Conservation (phyloP, 2,113 vertebrate genomes). For the Python bivittatus region DNA sequence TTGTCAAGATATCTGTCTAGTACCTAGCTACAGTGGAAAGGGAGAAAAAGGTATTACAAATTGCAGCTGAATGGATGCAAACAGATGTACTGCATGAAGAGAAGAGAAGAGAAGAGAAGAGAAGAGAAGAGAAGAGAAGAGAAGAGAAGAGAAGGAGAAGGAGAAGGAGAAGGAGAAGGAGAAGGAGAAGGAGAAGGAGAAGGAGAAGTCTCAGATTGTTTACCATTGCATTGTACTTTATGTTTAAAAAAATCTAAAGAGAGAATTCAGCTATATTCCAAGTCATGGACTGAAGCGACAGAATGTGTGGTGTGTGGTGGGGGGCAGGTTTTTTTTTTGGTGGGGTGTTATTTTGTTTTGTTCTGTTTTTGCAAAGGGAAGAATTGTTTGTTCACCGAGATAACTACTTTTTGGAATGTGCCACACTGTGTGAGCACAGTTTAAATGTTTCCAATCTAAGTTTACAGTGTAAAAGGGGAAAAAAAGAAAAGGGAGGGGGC, state of each 20-base stretch:
- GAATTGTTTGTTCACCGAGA: slow-evolving; percentile 46
- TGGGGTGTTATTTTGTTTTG: too few species aligned
- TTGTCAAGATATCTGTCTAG: fast-evolving
- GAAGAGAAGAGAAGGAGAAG: neutral
- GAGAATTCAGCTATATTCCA: slow-evolving; percentile 12
- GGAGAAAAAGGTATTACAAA: neutral
- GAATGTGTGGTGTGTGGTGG: neutral
- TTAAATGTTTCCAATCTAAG: slow-evolving; percentile 60
- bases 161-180: neutral
- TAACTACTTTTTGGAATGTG: slow-evolving; percentile 61
- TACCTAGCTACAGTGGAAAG: neutral
- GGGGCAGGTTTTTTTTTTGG: neutral
- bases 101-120: too few species aligned
- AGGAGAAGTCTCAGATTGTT: neutral
- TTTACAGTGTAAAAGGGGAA: slow-evolving; percentile 50
- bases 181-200: neutral
- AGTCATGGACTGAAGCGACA: slow-evolving; percentile 8
- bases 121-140: neutral
- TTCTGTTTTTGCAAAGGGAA: neutral
- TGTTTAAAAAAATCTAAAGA: slow-evolving; percentile 22
- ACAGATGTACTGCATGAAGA: too few species aligned
- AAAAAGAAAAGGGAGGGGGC: neutral
- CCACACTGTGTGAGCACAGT: slow-evolving; percentile 45
- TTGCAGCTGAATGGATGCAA: neutral
- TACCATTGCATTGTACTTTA: neutral